Base-by-base conservation (phyloP, 1,140 invertebrate species). In the Potamilus streckersoni region DNA sequence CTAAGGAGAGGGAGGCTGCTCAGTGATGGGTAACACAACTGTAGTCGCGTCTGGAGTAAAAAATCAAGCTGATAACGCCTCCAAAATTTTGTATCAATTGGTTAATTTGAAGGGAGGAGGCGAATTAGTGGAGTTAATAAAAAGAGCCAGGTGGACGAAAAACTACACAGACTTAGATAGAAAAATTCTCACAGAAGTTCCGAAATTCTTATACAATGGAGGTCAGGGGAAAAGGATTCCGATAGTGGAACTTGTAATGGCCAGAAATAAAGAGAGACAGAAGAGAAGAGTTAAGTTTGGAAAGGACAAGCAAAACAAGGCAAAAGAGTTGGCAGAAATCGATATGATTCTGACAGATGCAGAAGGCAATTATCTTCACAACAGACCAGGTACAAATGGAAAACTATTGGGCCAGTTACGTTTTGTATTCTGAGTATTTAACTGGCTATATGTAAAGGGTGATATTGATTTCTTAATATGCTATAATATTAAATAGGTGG, bases 121-220 rank as follows among this genome's bases (percentile, higher is more conserved):
- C 65, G 91, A 97, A 66, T 90, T 99, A 4, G 95, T 98, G 6
- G 95, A 97, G 82, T 92, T 98, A 90, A 97, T 97, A 94, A 98
- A 98, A 90, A 92, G 95, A 66, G 83, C 82, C 13, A 84, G 81
- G 55, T 83, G 80, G 80, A 88, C 82, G 13, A 83, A 89, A 95
- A 6, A 95, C 97, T 84, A 80, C 64, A 80, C 71, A 56, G 79
- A 88, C 74, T 55, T 85, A 63, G 83, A 90, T 78, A 76, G 86
- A 14, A 82, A 76, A 72, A 88, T 90, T 55, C 93, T 95, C 89
- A 95, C 94, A 11, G 96, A 97, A 89, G 95, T 98, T 2, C 94
- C 95, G 82, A 96, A 95, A 1, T 98, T 96, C 91, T 89, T 99
- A 14, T 98, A 98, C 89, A 97, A 98, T 85, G 95, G 94, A 87